phyloP scores from a whole-genome alignment of 30 jellyfish, hydroid and myxozoan genomes.

The Turritopsis dohrnii region DNA sequence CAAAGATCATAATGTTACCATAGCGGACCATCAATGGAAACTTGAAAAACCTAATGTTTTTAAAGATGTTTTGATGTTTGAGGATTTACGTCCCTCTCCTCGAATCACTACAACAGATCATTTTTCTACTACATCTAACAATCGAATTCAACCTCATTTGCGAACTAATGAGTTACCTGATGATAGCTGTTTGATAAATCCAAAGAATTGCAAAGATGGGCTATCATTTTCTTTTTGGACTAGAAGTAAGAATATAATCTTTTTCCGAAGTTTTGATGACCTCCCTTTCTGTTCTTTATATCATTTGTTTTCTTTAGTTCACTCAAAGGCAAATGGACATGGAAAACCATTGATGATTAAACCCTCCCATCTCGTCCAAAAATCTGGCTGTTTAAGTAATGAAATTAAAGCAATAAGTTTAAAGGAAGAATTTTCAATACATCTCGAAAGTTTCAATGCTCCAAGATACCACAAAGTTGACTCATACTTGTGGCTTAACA shows the following conservation, averaged over 20 bases:
- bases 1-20: neutral
- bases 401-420: neutral
- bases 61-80: neutral
- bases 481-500: neutral
- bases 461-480: neutral
- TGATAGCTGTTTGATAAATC: neutral
- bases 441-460: neutral
- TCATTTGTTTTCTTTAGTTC: neutral
- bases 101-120: neutral
- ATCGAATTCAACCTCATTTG: neutral
- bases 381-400: neutral
- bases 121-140: neutral
- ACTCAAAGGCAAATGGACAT: neutral
- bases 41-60: neutral
- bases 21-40: slow-evolving; percentile 2
- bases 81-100: neutral
- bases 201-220: neutral
- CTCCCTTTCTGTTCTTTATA: neutral
- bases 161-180: neutral
- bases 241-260: neutral
- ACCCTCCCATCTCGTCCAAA: neutral
- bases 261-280: too few species aligned
- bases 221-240: neutral
- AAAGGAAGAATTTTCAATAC: neutral
- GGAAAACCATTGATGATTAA: neutral